Evolutionary conservation across 2,888 invertebrate species (phyloP).

Genomic region (Pseudeuparius sepicola): DNA sequence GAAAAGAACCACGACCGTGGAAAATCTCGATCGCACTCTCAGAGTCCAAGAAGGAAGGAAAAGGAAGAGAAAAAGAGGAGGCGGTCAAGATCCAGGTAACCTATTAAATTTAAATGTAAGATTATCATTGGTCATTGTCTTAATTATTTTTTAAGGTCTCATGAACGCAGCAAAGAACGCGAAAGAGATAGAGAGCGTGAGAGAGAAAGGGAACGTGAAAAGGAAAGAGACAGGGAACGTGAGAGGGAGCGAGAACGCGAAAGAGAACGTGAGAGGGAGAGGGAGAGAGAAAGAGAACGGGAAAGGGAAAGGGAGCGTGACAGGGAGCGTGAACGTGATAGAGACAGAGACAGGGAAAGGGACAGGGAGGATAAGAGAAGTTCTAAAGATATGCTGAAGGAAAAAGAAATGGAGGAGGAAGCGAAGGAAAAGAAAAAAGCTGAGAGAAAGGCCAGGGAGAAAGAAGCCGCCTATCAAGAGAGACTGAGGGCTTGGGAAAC

Average conservation of each 20-base stretch:
- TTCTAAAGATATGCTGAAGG: constrained; percentile 55
- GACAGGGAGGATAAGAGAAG: constrained; percentile 45
- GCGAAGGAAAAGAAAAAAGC: constrained; percentile 79
- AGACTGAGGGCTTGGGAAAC: constrained; percentile 73
- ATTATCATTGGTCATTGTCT: too few relatives aligned
- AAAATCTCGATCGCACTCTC: constrained; percentile 34
- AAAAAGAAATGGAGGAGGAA: constrained; percentile 86
- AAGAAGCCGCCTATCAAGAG: constrained; percentile 94
- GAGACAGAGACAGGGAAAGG: constrained; percentile 50
- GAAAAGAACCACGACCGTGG: constrained; percentile 29
- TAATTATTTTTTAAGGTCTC: constrained; percentile 37
- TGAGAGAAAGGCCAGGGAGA: constrained; percentile 86
- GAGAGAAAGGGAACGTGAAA: constrained; percentile 38
- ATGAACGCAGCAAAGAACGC: constrained; percentile 36
- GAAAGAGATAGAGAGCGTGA: constrained; percentile 39
- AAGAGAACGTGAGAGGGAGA: constrained; percentile 39
- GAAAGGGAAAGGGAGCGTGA: constrained; percentile 41
- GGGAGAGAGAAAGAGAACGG: constrained; percentile 38
- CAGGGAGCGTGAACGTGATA: constrained; percentile 51
- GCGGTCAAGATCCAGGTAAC: constrained; percentile 43
- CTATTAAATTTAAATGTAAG: too few relatives aligned
- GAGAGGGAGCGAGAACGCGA: constrained; percentile 41
- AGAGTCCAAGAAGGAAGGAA: constrained; percentile 34
- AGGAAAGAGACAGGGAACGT: constrained; percentile 39
- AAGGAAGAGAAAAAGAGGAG: constrained; percentile 36